These are phyloP conservation scores for Nyctalus aviator DNA, from an alignment of 2,797 vertebrate species.

Conservation along the genomic window DNA sequence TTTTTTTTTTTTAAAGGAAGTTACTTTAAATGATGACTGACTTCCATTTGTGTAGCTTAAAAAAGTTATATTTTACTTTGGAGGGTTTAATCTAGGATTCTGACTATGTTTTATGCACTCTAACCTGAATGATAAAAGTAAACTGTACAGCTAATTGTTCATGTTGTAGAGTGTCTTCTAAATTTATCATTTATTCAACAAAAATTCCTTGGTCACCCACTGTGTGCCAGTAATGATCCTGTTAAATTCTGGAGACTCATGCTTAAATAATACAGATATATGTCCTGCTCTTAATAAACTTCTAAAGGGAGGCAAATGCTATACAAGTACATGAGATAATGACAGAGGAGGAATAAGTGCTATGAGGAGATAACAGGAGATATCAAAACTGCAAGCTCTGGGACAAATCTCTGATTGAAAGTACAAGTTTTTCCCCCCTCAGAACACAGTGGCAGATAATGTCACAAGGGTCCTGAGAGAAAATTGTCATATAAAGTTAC, in stretches of 20 bases:
- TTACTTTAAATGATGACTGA: neutral
- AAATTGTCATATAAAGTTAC: neutral
- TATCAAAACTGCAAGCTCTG: neutral
- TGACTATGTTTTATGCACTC: neutral
- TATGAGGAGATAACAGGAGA: neutral
- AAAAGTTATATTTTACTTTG: neutral
- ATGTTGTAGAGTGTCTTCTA: neutral
- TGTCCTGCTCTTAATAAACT: neutral
- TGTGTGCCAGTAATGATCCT: neutral
- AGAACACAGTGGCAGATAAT: neutral
- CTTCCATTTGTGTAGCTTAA: constrained; percentile 27
- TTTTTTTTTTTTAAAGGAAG: no score
- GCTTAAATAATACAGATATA: neutral
- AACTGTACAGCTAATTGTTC: neutral
- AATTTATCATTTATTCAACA: neutral
- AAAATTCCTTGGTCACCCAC: neutral
- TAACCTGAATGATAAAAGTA: neutral
- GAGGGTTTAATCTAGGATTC: neutral
- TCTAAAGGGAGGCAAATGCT: neutral
- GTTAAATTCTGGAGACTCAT: neutral
- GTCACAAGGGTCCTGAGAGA: neutral
- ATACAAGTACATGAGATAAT: neutral
- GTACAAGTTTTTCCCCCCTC: neutral
- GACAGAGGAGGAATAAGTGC: neutral
- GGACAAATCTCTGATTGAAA: neutral